Percentiles rank a stretch among this genome's conserved stretches.
Evolutionary conservation across 2,113 vertebrate genomes (phyloP).

Genomic region (Aviceda subcristata): DNA sequence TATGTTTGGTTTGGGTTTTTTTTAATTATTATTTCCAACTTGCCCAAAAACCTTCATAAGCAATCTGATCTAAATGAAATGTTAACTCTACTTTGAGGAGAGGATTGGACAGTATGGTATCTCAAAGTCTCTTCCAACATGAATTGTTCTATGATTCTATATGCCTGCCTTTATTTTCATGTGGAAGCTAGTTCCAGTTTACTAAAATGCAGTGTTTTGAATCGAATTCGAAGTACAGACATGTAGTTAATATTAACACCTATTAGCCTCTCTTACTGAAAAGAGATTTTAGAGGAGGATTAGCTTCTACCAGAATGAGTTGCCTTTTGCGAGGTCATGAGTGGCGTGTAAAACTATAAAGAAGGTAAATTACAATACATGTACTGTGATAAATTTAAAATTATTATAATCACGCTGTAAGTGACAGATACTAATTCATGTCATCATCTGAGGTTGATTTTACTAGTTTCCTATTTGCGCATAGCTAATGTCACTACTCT

Average conservation of each 20-base stretch:
- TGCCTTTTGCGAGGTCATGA: background rate
- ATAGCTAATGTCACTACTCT: background rate
- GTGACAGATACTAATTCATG: background rate
- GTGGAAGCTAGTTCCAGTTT: background rate
- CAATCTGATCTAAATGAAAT: background rate
- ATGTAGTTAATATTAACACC: background rate
- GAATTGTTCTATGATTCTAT: background rate
- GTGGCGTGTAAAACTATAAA: background rate
- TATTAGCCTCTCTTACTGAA: background rate
- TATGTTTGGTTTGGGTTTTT: background rate
- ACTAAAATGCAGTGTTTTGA: background rate
- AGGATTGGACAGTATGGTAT: background rate
- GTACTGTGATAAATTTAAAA: background rate
- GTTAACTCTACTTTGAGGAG: background rate
- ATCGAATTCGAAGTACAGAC: background rate
- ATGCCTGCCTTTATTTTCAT: background rate
- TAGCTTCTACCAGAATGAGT: background rate
- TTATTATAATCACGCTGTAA: background rate
- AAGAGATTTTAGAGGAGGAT: background rate
- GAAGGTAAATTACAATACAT: background rate
- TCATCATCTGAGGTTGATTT: background rate
- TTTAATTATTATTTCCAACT: background rate
- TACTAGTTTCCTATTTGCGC: background rate
- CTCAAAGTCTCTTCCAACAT: background rate
- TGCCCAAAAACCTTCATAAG: background rate